Evolutionary conservation across 2,113 vertebrate genomes (phyloP).

Genomic region (Lamprologus tigripictilis): DNA sequence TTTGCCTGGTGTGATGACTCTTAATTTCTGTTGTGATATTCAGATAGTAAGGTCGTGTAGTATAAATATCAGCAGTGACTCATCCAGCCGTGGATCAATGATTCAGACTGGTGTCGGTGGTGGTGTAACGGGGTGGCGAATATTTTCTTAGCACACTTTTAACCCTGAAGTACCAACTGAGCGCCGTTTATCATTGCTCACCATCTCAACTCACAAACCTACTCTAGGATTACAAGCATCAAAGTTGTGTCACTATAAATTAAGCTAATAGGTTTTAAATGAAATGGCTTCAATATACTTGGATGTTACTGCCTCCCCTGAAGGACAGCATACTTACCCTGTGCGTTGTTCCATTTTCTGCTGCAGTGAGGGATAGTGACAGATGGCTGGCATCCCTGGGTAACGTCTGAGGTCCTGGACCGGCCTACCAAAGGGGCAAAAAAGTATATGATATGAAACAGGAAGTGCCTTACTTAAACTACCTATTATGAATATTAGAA

Average conservation of each 20-base stretch:
- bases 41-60: neutral
- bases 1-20: neutral
- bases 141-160: neutral
- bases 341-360: slow-evolving; percentile 42
- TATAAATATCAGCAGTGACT: neutral
- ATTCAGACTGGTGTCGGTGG: neutral
- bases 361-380: slow-evolving; percentile 43
- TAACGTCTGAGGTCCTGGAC: slow-evolving; percentile 27
- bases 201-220: neutral
- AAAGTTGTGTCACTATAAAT: neutral
- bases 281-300: neutral
- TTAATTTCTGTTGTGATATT: neutral
- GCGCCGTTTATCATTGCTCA: neutral
- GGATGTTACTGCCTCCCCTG: accelerated
- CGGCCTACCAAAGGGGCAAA: slow-evolving; percentile 14
- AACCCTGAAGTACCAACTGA: neutral
- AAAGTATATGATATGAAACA: neutral
- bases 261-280: neutral
- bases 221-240: neutral
- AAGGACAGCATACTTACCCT: slow-evolving; percentile 24
- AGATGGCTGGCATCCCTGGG: slow-evolving; percentile 57
- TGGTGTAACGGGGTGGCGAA: accelerated
- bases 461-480: neutral
- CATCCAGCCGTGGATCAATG: neutral
- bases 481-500: neutral